Conservation (phyloP, 2,888 invertebrate genomes). For the Hermaeophaga mercurialis region DNA sequence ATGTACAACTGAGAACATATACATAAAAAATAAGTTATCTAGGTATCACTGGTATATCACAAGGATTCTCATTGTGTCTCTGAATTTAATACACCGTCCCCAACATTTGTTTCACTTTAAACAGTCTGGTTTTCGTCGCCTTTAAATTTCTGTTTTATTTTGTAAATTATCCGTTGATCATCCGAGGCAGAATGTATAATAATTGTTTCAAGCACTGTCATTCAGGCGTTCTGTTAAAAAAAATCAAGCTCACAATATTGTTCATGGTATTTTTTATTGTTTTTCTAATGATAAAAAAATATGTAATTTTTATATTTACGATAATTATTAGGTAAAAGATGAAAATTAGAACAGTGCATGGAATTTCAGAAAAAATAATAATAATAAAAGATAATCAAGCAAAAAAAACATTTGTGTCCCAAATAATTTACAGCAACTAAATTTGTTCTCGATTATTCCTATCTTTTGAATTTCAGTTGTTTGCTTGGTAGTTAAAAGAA, state of each 20-base stretch:
- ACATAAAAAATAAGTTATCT: conserved; percentile 28
- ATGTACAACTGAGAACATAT: conserved; percentile 12
- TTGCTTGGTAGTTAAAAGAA: no score
- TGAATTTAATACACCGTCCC: not conserved
- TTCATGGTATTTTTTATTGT: conserved; percentile 11
- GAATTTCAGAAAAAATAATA: no score
- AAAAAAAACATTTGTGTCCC: no score
- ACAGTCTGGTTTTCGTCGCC: not conserved
- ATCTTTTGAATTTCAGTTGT: no score
- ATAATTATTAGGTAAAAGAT: no score
- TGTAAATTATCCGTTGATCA: conserved; percentile 1
- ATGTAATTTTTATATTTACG: no score
- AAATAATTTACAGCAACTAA: no score
- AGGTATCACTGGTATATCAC: conserved; percentile 37
- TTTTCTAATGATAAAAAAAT: no score
- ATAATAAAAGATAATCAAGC: no score
- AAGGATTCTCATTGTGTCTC: conserved; percentile 23
- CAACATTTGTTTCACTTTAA: conserved; percentile 13
- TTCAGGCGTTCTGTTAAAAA: conserved; percentile 25
- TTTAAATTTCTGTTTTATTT: conserved; percentile 1
- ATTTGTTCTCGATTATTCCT: no score
- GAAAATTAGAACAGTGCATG: no score
- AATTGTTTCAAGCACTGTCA: conserved; percentile 26
- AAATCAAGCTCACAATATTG: not conserved
- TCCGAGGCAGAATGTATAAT: conserved; percentile 24